Evolutionary conservation across 2,113 vertebrate genomes (phyloP).

Genomic region (Mus musculus): GRCm39 chr6:105235001-105235500

Average conservation of each 20-base stretch:
- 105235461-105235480: not conserved
- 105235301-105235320: not conserved
- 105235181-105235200: not conserved
- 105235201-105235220: not conserved
- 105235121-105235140: too few species aligned
- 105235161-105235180: too few species aligned
- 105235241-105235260: not conserved
- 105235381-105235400: not conserved
- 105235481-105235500: not conserved
- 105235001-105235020: too few species aligned
- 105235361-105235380: not conserved
- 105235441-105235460: not conserved
- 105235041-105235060: too few species aligned
- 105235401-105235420: not conserved
- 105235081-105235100: too few species aligned
- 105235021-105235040: too few species aligned
- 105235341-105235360: not conserved
- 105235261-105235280: not conserved
- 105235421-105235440: not conserved
- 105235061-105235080: too few species aligned
- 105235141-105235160: too few species aligned
- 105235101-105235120: too few species aligned
- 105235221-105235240: not conserved
- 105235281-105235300: accelerated
- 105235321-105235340: not conserved